Evolutionary conservation across 2,797 vertebrate genomes (phyloP).

Genomic region (Cryptoblepharus egeriae): DNA sequence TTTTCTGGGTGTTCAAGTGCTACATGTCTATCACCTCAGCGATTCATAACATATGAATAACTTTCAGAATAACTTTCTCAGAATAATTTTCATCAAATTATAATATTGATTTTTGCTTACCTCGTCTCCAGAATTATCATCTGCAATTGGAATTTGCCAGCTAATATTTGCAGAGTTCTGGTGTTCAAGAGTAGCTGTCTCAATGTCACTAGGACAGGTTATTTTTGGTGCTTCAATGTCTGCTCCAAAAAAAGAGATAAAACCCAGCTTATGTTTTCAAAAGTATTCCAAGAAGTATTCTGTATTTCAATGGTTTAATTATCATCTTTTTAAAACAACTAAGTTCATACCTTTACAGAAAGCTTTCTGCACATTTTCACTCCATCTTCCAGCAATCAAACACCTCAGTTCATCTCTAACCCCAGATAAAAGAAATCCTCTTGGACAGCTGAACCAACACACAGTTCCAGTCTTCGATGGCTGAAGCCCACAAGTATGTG

Average conservation of each 20-base stretch:
- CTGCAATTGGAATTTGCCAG: conserved; percentile 85
- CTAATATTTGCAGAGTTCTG: conserved; percentile 88
- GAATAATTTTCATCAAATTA: neutral
- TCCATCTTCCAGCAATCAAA: conserved; percentile 89
- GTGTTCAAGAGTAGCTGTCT: conserved; percentile 85
- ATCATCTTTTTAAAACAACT: neutral
- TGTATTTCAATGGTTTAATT: conserved; percentile 17
- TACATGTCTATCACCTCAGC: neutral
- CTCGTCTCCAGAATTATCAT: conserved; percentile 92
- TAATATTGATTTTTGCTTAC: conserved; percentile 69
- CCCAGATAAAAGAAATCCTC: conserved; percentile 86
- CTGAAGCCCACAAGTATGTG: conserved; percentile 84
- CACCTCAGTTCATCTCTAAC: conserved; percentile 84
- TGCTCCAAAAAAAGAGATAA: conserved; percentile 69
- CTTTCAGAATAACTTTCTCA: neutral
- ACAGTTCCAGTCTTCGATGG: conserved; percentile 76
- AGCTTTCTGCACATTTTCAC: conserved; percentile 80
- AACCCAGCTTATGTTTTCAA: conserved; percentile 6
- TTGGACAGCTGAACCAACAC: conserved; percentile 87
- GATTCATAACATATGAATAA: conserved; percentile 4
- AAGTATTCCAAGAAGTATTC: neutral
- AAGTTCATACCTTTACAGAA: conserved; percentile 86
- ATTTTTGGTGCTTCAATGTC: conserved; percentile 89
- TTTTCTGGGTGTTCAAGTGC: neutral
- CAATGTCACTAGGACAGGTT: conserved; percentile 86